Conservation (phyloP, 2,888 invertebrate genomes). For the Hartigia nigra region DNA sequence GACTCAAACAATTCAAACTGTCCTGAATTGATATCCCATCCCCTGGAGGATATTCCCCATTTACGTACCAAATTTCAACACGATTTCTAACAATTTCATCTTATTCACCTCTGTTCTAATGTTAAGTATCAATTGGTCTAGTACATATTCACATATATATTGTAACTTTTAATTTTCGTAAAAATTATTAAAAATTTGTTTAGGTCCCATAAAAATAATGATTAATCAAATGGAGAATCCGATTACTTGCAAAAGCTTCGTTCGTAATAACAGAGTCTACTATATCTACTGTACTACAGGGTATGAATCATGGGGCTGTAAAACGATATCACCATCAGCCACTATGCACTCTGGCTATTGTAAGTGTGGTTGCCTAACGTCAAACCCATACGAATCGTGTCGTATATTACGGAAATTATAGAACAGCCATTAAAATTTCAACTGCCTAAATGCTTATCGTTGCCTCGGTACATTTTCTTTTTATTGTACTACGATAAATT, state of each 20-base stretch:
- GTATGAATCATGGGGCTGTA: conserved; percentile 54
- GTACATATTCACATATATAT: no score
- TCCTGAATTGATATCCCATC: not conserved
- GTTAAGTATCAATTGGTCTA: not conserved
- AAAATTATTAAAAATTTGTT: not conserved
- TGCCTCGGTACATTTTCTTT: not conserved
- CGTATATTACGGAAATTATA: conserved; percentile 46
- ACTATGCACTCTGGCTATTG: not conserved
- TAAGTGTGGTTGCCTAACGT: conserved; percentile 27
- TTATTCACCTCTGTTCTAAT: not conserved
- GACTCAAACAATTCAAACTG: not conserved
- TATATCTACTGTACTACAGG: not conserved
- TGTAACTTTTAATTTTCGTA: no score
- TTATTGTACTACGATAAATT: not conserved
- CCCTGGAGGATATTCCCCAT: not conserved
- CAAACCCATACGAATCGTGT: conserved; percentile 37
- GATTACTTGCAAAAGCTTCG: no score
- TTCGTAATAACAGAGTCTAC: not conserved
- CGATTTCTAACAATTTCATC: not conserved
- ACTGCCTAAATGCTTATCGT: not conserved
- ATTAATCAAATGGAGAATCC: no score
- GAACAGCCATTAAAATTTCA: not conserved
- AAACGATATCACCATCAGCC: conserved; percentile 48
- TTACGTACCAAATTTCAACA: not conserved
- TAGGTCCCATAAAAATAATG: no score